Percentiles rank a stretch among this genome's conserved stretches.
These are phyloP conservation scores for Tribolium castaneum DNA, from an alignment of 1,140 invertebrate genomes.

Conservation along the genomic window DNA sequence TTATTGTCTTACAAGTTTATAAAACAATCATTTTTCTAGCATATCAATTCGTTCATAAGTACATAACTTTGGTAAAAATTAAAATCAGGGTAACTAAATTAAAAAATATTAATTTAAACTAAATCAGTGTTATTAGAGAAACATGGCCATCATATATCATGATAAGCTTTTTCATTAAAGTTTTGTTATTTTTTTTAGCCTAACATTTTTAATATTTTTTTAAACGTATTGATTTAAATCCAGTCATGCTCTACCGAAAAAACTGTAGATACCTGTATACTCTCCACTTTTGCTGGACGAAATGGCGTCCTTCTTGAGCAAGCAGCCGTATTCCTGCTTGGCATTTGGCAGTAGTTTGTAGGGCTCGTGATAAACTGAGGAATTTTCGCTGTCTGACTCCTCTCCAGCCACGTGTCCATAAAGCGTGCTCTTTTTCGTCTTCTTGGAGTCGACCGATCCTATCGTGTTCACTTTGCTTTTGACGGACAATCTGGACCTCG, in stretches of 20 bases:
- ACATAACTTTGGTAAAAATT: no score
- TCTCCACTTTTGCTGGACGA: constrained; percentile 67
- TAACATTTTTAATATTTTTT: no score
- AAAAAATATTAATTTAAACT: no score
- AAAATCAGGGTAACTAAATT: no score
- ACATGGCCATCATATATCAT: no score
- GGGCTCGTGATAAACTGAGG: constrained; percentile 72
- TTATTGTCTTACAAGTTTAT: no score
- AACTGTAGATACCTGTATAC: constrained; percentile 63
- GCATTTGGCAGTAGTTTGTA: constrained; percentile 68
- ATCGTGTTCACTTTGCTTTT: constrained; percentile 63
- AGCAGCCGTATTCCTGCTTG: constrained; percentile 68
- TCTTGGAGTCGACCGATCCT: constrained; percentile 53
- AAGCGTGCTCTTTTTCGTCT: constrained; percentile 60
- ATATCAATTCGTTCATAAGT: no score
- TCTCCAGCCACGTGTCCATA: constrained; percentile 66
- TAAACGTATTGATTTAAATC: no score
- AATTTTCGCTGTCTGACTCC: constrained; percentile 71
- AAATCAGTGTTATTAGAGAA: no score
- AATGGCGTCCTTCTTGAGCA: constrained; percentile 67
- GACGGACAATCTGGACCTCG: constrained; percentile 66
- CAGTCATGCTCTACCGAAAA: not conserved
- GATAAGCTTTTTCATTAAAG: no score
- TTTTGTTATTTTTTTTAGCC: no score
- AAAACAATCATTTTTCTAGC: no score